Conservation (phyloP, 53 echinoderm and acorn worm genomes). For the Holothuria leucospilota region DNA sequence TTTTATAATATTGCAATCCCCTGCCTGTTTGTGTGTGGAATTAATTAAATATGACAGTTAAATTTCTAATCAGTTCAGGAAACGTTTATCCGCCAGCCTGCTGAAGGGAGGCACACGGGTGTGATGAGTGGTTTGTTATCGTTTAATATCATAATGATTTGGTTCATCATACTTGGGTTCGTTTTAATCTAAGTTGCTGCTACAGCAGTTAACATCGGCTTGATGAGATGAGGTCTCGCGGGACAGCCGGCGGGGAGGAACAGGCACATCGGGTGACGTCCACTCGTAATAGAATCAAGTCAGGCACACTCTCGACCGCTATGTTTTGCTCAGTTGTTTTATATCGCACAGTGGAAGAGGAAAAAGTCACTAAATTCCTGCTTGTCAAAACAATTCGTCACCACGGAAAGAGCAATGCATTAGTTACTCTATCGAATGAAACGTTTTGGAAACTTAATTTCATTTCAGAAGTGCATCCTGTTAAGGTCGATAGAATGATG, state of each 20-base stretch:
- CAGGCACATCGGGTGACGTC: conserved; percentile 21
- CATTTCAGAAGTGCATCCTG: too few relatives aligned
- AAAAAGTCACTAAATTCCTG: conserved; percentile 2
- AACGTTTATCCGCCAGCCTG: neutral
- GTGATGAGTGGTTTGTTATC: conserved; percentile 41
- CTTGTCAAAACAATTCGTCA: conserved; percentile 43
- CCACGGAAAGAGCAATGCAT: conserved; percentile 2
- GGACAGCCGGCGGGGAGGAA: conserved; percentile 40
- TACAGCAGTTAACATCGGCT: conserved; percentile 38
- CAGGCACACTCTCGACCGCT: conserved; percentile 1
- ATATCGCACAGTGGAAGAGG: too few relatives aligned
- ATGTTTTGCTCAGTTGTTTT: conserved; percentile 27
- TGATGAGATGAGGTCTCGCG: conserved; percentile 40
- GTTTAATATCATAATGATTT: conserved; percentile 52
- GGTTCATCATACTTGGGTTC: conserved; percentile 18
- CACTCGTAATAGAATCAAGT: conserved; percentile 44
- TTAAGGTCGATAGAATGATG: too few relatives aligned
- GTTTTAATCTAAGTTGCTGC: conserved; percentile 30
- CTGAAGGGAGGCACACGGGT: neutral
- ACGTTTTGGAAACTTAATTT: too few relatives aligned
- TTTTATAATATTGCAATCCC: conserved; percentile 9
- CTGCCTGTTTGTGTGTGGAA: conserved; percentile 16
- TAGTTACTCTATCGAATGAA: too few relatives aligned
- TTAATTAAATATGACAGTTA: conserved; percentile 41
- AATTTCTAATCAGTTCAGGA: conserved; percentile 16